A percentile compares a stretch with the other conserved stretches of the same genome.
phyloP scores from a whole-genome alignment of 2,888 invertebrate species.

The Toxonevra muliebris region DNA sequence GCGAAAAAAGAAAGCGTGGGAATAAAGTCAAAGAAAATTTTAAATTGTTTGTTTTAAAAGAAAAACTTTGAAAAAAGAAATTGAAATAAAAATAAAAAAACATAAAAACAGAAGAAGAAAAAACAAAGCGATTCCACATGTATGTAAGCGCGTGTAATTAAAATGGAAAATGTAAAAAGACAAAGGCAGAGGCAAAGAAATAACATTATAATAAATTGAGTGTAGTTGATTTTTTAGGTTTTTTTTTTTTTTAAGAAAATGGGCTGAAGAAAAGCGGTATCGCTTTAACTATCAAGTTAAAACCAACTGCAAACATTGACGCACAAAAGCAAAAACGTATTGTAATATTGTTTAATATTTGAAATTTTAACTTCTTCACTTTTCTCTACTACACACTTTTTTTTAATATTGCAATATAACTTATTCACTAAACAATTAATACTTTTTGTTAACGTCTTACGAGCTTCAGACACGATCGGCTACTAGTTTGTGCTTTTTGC shows the following conservation, averaged over 20 bases:
- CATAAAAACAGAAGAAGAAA: too few relatives aligned
- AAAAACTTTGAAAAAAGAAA: too few relatives aligned
- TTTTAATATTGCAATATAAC: neutral
- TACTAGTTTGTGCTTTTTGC: slow-evolving; percentile 43
- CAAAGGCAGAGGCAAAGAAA: neutral
- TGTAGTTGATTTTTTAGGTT: neutral
- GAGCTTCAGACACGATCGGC: slow-evolving; percentile 52
- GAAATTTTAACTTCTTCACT: slow-evolving; percentile 1
- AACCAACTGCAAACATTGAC: too few relatives aligned
- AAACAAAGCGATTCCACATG: too few relatives aligned
- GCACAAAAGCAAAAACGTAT: neutral
- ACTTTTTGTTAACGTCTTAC: slow-evolving; percentile 44
- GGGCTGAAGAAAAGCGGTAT: too few relatives aligned
- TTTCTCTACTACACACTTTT: neutral
- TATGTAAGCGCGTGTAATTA: neutral
- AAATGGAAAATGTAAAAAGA: neutral
- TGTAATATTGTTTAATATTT: neutral
- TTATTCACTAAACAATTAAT: neutral
- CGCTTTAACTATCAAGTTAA: too few relatives aligned
- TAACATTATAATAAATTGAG: neutral
- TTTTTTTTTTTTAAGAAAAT: too few relatives aligned
- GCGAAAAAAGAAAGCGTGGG: too few relatives aligned
- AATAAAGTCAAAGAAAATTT: too few relatives aligned
- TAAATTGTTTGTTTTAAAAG: too few relatives aligned
- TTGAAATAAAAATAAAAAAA: too few relatives aligned